Conservation (phyloP, 53 echinoderm and acorn worm species). For the Patiria pectinifera region DNA sequence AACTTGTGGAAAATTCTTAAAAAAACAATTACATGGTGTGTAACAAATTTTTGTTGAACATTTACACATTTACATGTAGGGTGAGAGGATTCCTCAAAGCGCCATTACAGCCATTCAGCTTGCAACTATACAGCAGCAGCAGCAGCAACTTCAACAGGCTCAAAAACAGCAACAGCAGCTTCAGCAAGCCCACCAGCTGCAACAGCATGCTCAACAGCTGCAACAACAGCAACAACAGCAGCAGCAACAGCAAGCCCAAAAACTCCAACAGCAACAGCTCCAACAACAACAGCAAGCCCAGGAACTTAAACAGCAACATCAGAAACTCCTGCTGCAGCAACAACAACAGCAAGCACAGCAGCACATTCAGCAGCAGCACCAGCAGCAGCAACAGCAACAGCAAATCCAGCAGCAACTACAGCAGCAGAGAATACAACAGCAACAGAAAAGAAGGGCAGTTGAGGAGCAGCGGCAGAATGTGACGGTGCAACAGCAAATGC, state of each 20-base stretch:
- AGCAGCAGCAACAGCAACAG: slow-evolving; percentile 44
- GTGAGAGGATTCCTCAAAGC: slow-evolving; percentile 6
- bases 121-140: slow-evolving; percentile 31
- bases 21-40: no score
- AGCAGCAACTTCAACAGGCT: slow-evolving; percentile 34
- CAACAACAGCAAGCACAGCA: slow-evolving; percentile 34
- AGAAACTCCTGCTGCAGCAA: slow-evolving; percentile 26
- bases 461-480: slow-evolving; percentile 57
- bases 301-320: slow-evolving; percentile 39
- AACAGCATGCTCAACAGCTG: slow-evolving; percentile 24
- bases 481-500: slow-evolving; percentile 40
- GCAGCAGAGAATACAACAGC: slow-evolving; percentile 63
- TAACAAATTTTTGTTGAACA: background rate
- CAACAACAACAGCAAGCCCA: slow-evolving; percentile 40
- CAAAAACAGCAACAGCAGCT: slow-evolving; percentile 57
- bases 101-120: slow-evolving; percentile 15
- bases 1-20: no score
- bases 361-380: slow-evolving; percentile 16
- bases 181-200: slow-evolving; percentile 35
- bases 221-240: slow-evolving; percentile 3
- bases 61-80: background rate
- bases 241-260: slow-evolving; percentile 56
- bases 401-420: slow-evolving; percentile 59
- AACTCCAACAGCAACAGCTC: slow-evolving; percentile 43
- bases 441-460: slow-evolving; percentile 30